These are phyloP conservation scores for Fistularia tabacaria DNA, from an alignment of 2,797 vertebrate species.

Conservation along the genomic window DNA sequence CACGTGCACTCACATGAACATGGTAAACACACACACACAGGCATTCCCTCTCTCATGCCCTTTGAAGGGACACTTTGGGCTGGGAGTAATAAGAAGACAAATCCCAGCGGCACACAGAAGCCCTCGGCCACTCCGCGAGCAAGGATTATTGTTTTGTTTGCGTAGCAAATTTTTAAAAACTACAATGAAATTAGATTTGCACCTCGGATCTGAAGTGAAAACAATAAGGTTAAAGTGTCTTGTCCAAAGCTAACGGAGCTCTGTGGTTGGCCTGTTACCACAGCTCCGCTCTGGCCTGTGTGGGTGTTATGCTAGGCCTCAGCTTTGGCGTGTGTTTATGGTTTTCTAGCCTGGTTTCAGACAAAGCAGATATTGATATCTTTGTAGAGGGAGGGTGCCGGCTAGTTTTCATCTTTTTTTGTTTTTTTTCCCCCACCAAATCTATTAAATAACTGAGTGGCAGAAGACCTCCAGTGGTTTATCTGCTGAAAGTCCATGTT, in stretches of 20 bases:
- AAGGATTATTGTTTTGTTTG: conserved; percentile 79
- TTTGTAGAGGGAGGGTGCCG: too few relatives aligned
- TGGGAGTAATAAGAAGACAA: conserved; percentile 66
- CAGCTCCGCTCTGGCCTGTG: conserved; percentile 15
- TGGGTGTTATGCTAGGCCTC: neutral
- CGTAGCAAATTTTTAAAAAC: conserved; percentile 85
- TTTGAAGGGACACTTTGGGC: conserved; percentile 56
- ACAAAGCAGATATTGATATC: conserved; percentile 18
- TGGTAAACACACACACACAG: conserved; percentile 40
- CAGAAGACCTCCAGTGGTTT: conserved; percentile 19
- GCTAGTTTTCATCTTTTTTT: too few relatives aligned
- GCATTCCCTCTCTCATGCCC: conserved; percentile 32
- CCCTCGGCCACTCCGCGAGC: conserved; percentile 45
- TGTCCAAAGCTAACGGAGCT: conserved; percentile 66
- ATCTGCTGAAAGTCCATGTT: conserved; percentile 8
- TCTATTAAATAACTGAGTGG: conserved; percentile 32
- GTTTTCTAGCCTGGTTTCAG: neutral
- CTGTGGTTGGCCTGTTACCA: conserved; percentile 76
- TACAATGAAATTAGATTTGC: conserved; percentile 89
- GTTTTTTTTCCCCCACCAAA: neutral
- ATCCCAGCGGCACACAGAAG: conserved; percentile 56
- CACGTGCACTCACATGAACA: conserved; percentile 27
- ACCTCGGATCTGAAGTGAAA: conserved; percentile 74
- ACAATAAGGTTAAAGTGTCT: conserved; percentile 65
- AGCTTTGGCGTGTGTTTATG: conserved; percentile 2